A percentile compares a stretch with the other conserved stretches of the same genome.
phyloP scores from a whole-genome alignment of 2,888 invertebrate genomes.

The Plagodis pulveraria region DNA sequence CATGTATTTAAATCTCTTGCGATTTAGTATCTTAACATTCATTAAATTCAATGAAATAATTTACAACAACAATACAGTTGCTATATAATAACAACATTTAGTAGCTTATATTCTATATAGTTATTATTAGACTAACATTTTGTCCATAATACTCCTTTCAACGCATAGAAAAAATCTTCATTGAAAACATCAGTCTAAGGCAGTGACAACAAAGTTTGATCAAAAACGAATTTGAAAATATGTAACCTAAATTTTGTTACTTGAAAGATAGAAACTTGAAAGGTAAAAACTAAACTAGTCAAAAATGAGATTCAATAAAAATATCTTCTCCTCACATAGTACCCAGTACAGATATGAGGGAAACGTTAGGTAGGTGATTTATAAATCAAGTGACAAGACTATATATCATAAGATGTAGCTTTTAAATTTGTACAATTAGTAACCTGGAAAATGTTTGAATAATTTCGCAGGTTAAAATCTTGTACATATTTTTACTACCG shows the following conservation, averaged over 20 bases:
- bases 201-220: slow-evolving; percentile 73
- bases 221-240: background rate
- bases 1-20: slow-evolving; percentile 57
- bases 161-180: slow-evolving; percentile 66
- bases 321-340: background rate
- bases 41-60: slow-evolving; percentile 79
- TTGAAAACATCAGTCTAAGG: slow-evolving; percentile 82
- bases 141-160: slow-evolving; percentile 69
- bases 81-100: slow-evolving; percentile 75
- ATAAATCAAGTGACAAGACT: no score
- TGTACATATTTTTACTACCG: no score
- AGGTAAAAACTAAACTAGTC: slow-evolving; percentile 14
- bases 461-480: no score
- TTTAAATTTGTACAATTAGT: no score
- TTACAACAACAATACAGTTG: slow-evolving; percentile 77
- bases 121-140: slow-evolving; percentile 59
- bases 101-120: slow-evolving; percentile 58
- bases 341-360: no score
- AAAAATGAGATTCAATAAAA: slow-evolving; percentile 37
- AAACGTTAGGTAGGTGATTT: no score
- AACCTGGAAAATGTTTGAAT: no score
- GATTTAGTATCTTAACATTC: slow-evolving; percentile 62
- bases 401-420: no score
- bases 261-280: no score
- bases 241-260: background rate